A percentile compares a stretch with the other conserved stretches of the same genome.
These are phyloP conservation scores for Drosophila pandora DNA, from an alignment of 1,140 invertebrate genomes.

Conservation along the genomic window DNA sequence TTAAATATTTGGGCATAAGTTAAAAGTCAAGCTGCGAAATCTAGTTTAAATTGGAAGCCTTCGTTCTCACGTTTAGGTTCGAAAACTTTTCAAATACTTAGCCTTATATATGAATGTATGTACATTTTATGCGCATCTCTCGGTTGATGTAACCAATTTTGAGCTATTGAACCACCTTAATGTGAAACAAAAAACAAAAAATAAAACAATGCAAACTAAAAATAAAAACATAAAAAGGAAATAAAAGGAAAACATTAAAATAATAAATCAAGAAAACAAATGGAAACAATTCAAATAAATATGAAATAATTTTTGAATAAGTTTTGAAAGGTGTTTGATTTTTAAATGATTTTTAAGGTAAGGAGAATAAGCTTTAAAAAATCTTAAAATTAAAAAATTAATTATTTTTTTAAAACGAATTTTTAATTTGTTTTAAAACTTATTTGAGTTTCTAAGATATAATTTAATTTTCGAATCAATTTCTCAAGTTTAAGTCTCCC, in stretches of 20 bases:
- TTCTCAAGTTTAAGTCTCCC: no score
- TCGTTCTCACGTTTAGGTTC: constrained; percentile 42
- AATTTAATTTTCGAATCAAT: no score
- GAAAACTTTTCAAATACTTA: constrained; percentile 47
- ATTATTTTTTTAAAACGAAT: no score
- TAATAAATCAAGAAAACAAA: constrained; percentile 50
- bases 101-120: constrained; percentile 66
- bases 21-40: constrained; percentile 40
- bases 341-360: neutral
- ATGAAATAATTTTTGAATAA: constrained; percentile 73
- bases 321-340: neutral
- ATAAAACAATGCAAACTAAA: constrained; percentile 30
- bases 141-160: constrained; percentile 69
- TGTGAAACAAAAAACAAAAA: constrained; percentile 63
- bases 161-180: constrained; percentile 80
- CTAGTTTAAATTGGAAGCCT: constrained; percentile 60
- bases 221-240: neutral
- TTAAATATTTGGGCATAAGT: constrained; percentile 72
- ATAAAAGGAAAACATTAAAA: constrained; percentile 39
- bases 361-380: no score
- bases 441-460: no score
- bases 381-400: no score
- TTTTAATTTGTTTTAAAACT: no score
- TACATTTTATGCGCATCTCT: constrained; percentile 67
- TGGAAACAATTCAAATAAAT: constrained; percentile 69